These are phyloP conservation scores for Euphydryas editha DNA, from an alignment of 2,888 invertebrate genomes.

Conservation along the genomic window DNA sequence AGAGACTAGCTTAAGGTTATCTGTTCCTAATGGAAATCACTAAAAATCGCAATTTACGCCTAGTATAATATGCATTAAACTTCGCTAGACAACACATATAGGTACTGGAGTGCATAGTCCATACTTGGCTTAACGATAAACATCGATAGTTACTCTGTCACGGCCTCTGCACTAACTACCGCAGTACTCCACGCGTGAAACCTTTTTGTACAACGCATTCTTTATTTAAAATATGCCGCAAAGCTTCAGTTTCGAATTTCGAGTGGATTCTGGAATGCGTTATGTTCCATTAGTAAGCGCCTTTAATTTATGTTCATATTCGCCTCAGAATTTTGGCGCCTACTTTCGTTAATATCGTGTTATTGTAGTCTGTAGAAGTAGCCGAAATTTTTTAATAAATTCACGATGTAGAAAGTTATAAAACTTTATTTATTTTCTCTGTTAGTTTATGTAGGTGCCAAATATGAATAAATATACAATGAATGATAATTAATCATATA, in stretches of 20 bases:
- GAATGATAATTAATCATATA: neutral
- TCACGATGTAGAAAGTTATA: too few relatives aligned
- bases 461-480: neutral
- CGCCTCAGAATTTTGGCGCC: slow-evolving; percentile 64
- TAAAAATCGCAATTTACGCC: too few relatives aligned
- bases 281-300: slow-evolving; percentile 62
- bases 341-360: slow-evolving; percentile 27
- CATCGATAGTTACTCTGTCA: slow-evolving; percentile 78
- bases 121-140: slow-evolving; percentile 56
- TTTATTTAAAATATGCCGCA: slow-evolving; percentile 45
- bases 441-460: neutral
- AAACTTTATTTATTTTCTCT: too few relatives aligned
- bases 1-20: too few relatives aligned
- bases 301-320: slow-evolving; percentile 67
- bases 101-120: too few relatives aligned
- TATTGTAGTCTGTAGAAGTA: slow-evolving; percentile 21
- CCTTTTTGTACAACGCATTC: slow-evolving; percentile 58
- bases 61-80: too few relatives aligned
- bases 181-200: slow-evolving; percentile 73
- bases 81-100: too few relatives aligned
- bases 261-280: slow-evolving; percentile 49
- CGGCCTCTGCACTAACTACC: slow-evolving; percentile 75
- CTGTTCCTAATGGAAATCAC: too few relatives aligned
- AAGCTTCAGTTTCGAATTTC: slow-evolving; percentile 49
- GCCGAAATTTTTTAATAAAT: too few relatives aligned